Percentiles rank a stretch among this genome's conserved stretches.
Conservation (phyloP, 2,797 vertebrate genomes). For the Carduelis carduelis region DNA sequence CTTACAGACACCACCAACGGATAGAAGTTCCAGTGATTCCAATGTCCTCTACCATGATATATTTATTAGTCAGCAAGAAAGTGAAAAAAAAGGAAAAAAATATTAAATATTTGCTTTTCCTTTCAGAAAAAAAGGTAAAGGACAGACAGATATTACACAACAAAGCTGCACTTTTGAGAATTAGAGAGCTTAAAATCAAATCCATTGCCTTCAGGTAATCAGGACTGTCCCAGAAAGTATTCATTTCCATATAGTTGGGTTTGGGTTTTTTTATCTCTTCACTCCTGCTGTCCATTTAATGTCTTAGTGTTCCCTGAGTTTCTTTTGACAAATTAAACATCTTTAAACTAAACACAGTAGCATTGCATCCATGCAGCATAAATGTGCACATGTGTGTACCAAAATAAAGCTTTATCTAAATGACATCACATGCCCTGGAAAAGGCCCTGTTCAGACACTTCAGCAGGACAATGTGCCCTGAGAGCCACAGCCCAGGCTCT, state of each 20-base stretch:
- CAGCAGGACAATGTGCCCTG: background rate
- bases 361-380: accelerated
- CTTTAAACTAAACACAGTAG: background rate
- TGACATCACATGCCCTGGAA: background rate
- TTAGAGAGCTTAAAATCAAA: background rate
- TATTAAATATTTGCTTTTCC: background rate
- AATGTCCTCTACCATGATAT: background rate
- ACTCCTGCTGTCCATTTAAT: background rate
- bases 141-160: background rate
- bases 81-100: background rate
- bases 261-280: background rate
- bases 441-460: background rate
- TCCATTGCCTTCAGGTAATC: background rate
- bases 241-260: background rate
- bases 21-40: background rate
- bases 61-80: background rate
- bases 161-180: background rate
- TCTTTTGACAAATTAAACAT: background rate
- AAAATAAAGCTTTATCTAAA: background rate
- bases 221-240: background rate
- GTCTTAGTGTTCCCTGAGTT: background rate
- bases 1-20: background rate
- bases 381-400: accelerated
- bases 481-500: background rate
- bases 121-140: background rate